Evolutionary conservation across 2,888 invertebrate genomes (phyloP), one percentile per base, ranked within the genome.

Genomic region (Tuta absoluta): DNA sequence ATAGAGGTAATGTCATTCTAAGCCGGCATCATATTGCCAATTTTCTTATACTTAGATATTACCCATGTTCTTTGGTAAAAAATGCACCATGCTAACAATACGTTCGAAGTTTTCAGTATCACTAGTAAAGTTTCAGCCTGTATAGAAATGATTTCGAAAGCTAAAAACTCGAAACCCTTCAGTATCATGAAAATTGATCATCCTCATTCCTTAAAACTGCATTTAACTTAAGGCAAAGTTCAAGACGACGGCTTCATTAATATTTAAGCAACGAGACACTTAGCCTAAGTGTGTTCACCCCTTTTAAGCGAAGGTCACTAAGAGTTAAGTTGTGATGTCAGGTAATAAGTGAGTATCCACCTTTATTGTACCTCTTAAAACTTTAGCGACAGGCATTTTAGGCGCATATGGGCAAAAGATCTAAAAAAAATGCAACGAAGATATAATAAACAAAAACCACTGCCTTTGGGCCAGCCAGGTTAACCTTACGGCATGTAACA

Each of bases 251-350:
- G 75, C 71, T 72, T 72, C 67, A 75, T 87, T 76, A 84, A 87
- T 85, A 84, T 82, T 86, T 80, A 72, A 83, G 75, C 76, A 75
- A 76, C 75, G 74, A 75, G 76, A 76, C 82, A 77, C 85, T 87
- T 84, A 82, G 77, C 76, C 77, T 77, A 87, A 87, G 85, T 87
- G 83, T 87, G 82, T 86, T 89, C 89, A 90, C 89, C 89, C 89
- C 89, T 89, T 89, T 90, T 89, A 90, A 89, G 89, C 82, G 83
- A 72, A 81, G 87, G 85, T 78, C 81, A 80, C 82, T 81, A 78
- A 80, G 80, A 84, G 85, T 87, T 87, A 87, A 87, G 85, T 85
- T 82, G 80, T 78, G 69, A 70, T 70, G 77, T 79, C 56, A 17
- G 28, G 33, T 56, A n/a, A 56, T n/a, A 56, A 5, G 33, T 56